A percentile compares a stretch with the other conserved stretches of the same genome.
These are phyloP conservation scores for Puntigrus tetrazona DNA, from an alignment of 2,113 vertebrate species.

Conservation along the genomic window DNA sequence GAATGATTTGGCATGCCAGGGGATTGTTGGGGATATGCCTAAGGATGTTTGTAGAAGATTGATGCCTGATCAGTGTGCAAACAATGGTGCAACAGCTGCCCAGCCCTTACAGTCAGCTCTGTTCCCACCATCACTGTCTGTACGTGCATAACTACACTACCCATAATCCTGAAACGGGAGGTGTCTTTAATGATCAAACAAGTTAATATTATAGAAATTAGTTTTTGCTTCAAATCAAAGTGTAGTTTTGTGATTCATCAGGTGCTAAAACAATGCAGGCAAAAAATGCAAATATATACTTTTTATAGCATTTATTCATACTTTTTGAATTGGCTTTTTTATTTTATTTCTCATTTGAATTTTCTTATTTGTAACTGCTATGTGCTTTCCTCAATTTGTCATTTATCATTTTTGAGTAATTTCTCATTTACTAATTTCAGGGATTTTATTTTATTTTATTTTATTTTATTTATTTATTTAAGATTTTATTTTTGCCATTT, in stretches of 20 bases:
- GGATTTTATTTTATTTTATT: too few species aligned
- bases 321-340: too few species aligned
- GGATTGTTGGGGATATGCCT: background rate
- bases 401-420: too few species aligned
- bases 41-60: conserved; percentile 57
- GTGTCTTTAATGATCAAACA: background rate
- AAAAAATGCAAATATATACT: too few species aligned
- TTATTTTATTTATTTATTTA: too few species aligned
- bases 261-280: too few species aligned
- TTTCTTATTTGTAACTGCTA: too few species aligned
- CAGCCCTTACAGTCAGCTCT: conserved; percentile 11
- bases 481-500: too few species aligned
- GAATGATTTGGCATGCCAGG: background rate
- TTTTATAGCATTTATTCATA: too few species aligned
- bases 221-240: background rate
- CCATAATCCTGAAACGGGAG: background rate
- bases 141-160: background rate
- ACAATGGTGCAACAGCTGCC: background rate
- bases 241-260: background rate
- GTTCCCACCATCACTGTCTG: background rate
- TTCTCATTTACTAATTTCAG: too few species aligned
- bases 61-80: conserved; percentile 6
- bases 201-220: background rate
- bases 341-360: too few species aligned
- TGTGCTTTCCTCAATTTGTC: too few species aligned